phyloP scores from a whole-genome alignment of 2,888 invertebrate genomes.

The Leptodirus hochenwartii region DNA sequence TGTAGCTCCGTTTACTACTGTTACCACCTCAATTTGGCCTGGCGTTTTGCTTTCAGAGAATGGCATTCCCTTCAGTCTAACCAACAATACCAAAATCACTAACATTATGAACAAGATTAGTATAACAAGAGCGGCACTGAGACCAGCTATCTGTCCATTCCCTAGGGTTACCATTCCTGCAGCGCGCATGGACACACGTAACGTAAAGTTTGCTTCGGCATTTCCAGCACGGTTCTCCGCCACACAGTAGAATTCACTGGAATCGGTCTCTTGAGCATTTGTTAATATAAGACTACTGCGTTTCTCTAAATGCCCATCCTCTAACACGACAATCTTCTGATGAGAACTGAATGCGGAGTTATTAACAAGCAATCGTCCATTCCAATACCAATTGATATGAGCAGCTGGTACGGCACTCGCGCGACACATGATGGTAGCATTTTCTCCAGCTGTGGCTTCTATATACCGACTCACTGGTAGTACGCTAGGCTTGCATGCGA shows the following conservation, averaged over 20 bases:
- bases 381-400: constrained; percentile 73
- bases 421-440: constrained; percentile 67
- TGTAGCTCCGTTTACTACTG: constrained; percentile 34
- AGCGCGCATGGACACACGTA: constrained; percentile 59
- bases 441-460: constrained; percentile 64
- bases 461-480: constrained; percentile 56
- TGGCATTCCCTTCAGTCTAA: constrained; percentile 54
- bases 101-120: constrained; percentile 58
- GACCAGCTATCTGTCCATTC: constrained; percentile 69
- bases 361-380: constrained; percentile 57
- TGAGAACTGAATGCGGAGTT: constrained; percentile 62
- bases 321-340: constrained; percentile 56
- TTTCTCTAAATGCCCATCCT: constrained; percentile 60
- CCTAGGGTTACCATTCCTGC: constrained; percentile 68
- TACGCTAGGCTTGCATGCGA: constrained; percentile 72
- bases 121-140: constrained; percentile 65
- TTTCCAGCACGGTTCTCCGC: constrained; percentile 80
- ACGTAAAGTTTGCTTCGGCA: constrained; percentile 76
- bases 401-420: constrained; percentile 69
- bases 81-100: constrained; percentile 51
- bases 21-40: constrained; percentile 52
- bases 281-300: constrained; percentile 58
- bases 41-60: constrained; percentile 60
- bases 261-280: constrained; percentile 67
- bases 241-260: constrained; percentile 73